phyloP scores from a whole-genome alignment of 2,888 invertebrate species.

The Isotomurus palustris region DNA sequence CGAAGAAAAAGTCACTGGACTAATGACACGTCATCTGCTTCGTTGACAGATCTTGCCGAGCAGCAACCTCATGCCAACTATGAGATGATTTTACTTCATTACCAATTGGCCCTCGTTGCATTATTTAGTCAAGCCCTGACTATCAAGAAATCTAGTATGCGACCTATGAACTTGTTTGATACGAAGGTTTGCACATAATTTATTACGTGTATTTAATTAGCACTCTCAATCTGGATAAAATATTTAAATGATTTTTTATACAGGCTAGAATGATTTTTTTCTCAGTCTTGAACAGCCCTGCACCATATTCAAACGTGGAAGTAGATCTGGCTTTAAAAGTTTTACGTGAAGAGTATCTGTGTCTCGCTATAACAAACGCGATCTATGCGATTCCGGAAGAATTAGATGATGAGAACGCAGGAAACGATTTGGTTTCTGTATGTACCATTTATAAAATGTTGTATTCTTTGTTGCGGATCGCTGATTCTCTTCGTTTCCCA shows the following conservation, averaged over 20 bases:
- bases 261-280: constrained; percentile 52
- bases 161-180: constrained; percentile 67
- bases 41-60: constrained; percentile 72
- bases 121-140: constrained; percentile 74
- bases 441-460: not conserved
- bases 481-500: constrained; percentile 15
- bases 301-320: constrained; percentile 42
- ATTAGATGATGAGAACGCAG: constrained; percentile 23
- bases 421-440: not conserved
- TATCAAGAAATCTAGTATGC: constrained; percentile 66
- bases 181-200: constrained; percentile 55
- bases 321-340: constrained; percentile 65
- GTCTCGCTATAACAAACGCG: constrained; percentile 66
- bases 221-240: not conserved
- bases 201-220: not conserved
- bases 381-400: constrained; percentile 62
- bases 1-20: constrained; percentile 39
- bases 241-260: constrained; percentile 1
- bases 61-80: constrained; percentile 70
- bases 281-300: constrained; percentile 49
- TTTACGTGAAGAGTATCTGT: constrained; percentile 67
- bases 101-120: constrained; percentile 70
- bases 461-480: not conserved
- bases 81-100: constrained; percentile 72
- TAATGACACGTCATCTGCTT: constrained; percentile 49